Evolutionary conservation across 2,113 vertebrate genomes (phyloP).

Genomic region (Climacteris rufus): DNA sequence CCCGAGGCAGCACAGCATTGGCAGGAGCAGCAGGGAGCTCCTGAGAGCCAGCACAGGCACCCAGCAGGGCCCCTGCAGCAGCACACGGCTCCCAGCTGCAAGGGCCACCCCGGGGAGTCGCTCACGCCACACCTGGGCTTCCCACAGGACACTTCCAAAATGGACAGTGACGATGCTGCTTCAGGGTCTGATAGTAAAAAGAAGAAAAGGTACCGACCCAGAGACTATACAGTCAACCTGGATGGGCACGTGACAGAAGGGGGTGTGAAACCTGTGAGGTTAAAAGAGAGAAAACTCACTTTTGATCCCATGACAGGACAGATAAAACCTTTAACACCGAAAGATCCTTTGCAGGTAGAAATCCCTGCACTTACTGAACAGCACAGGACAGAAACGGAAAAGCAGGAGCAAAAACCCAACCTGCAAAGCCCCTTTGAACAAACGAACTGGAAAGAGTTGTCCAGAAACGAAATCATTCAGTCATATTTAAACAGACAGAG

Average conservation of each 20-base stretch:
- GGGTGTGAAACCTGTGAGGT: slow-evolving; percentile 80
- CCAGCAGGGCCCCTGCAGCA: slow-evolving; percentile 58
- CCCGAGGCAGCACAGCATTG: slow-evolving; percentile 72
- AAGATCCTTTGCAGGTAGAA: slow-evolving; percentile 76
- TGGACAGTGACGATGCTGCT: slow-evolving; percentile 74
- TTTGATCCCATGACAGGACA: slow-evolving; percentile 91
- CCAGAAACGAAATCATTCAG: slow-evolving; percentile 91
- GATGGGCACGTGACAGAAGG: slow-evolving; percentile 77
- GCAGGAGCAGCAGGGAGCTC: slow-evolving; percentile 72
- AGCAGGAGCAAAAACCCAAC: slow-evolving; percentile 74
- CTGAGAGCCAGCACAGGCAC: slow-evolving; percentile 73
- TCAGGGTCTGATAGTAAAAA: slow-evolving; percentile 80
- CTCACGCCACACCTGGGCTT: slow-evolving; percentile 52
- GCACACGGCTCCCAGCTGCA: slow-evolving; percentile 61
- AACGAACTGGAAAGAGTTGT: slow-evolving; percentile 92
- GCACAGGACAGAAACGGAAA: slow-evolving; percentile 82
- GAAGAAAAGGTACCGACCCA: slow-evolving; percentile 83
- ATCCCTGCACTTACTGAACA: slow-evolving; percentile 69
- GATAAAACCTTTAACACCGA: slow-evolving; percentile 83
- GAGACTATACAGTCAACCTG: slow-evolving; percentile 77
- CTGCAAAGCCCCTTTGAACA: slow-evolving; percentile 87
- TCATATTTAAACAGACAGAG: slow-evolving; percentile 91
- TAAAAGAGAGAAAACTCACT: slow-evolving; percentile 91
- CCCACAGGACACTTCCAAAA: slow-evolving; percentile 68
- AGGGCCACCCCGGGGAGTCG: slow-evolving; percentile 54